A percentile compares a stretch with the other conserved stretches of the same genome.
phyloP scores from a whole-genome alignment of 2,797 vertebrate genomes.

The Ciconia nigra region DNA sequence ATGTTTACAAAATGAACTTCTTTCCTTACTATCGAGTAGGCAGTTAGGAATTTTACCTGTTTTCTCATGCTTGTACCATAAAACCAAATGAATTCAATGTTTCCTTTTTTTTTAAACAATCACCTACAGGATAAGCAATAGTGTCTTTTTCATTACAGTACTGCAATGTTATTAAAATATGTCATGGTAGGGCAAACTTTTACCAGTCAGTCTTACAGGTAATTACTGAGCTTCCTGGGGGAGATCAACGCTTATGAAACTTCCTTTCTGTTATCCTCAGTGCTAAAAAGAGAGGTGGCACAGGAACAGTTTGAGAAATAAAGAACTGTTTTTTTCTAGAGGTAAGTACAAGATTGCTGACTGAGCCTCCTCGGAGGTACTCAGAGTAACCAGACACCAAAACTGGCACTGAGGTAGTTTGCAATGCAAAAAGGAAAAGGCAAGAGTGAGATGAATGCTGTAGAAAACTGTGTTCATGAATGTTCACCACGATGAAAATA shows the following conservation, averaged over 20 bases:
- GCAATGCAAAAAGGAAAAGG: background rate
- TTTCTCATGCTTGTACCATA: background rate
- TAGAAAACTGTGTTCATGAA: background rate
- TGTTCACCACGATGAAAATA: background rate
- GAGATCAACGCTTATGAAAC: background rate
- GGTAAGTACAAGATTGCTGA: background rate
- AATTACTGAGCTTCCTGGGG: background rate
- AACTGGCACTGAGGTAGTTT: background rate
- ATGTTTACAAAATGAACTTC: background rate
- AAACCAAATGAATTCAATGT: background rate
- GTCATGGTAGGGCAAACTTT: background rate
- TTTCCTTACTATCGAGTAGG: background rate
- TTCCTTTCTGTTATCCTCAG: background rate
- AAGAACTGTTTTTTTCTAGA: background rate
- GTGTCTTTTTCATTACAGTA: background rate
- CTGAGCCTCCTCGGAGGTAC: background rate
- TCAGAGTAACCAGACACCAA: background rate
- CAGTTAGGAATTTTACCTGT: background rate
- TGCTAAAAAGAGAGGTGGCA: background rate
- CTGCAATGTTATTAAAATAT: background rate
- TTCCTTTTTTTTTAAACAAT: background rate
- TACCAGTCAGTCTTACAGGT: background rate
- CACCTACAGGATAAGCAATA: background rate
- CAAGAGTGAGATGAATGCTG: background rate
- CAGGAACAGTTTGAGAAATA: background rate